Evolutionary conservation across 2,888 invertebrate genomes (phyloP).

Genomic region (Leucoptera coffeella): DNA sequence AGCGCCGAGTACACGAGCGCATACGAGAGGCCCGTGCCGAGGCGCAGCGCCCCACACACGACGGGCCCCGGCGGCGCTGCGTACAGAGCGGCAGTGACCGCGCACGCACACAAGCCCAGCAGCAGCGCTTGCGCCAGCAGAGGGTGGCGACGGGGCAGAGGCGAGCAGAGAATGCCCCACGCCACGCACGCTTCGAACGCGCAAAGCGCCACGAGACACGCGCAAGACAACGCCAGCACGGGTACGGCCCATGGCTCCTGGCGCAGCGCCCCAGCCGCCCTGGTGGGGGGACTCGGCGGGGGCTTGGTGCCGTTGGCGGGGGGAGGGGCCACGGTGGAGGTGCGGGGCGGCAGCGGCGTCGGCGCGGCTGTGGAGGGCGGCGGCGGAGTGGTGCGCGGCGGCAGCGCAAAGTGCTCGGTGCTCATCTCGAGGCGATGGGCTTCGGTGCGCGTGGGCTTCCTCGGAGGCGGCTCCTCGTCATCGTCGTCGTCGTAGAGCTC

Average conservation of each 20-base stretch:
- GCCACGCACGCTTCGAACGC: slow-evolving; percentile 87
- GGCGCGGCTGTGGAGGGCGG: slow-evolving; percentile 19
- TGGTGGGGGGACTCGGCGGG: slow-evolving; percentile 15
- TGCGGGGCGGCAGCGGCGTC: slow-evolving; percentile 13
- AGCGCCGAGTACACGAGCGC: slow-evolving; percentile 86
- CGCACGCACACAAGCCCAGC: slow-evolving; percentile 75
- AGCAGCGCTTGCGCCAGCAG: slow-evolving; percentile 83
- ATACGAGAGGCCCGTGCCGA: slow-evolving; percentile 76
- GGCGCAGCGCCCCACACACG: slow-evolving; percentile 75
- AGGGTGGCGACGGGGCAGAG: slow-evolving; percentile 77
- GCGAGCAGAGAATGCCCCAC: slow-evolving; percentile 71
- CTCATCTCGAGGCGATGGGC: slow-evolving; percentile 68
- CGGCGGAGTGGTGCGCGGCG: slow-evolving; percentile 42
- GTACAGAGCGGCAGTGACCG: slow-evolving; percentile 71
- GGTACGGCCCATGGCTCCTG: slow-evolving; percentile 89
- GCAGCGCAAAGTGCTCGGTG: slow-evolving; percentile 78
- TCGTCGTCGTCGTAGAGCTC: slow-evolving; percentile 19
- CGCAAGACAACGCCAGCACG: slow-evolving; percentile 74
- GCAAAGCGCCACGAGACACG: slow-evolving; percentile 78
- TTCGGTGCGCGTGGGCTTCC: slow-evolving; percentile 25
- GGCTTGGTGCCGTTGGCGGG: slow-evolving; percentile 19
- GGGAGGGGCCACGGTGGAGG: slow-evolving; percentile 16
- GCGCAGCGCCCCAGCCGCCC: slow-evolving; percentile 40
- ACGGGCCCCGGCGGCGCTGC: slow-evolving; percentile 72
- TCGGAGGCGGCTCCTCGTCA: slow-evolving; percentile 23